Percentiles rank a stretch among this genome's conserved stretches.
phyloP scores from a whole-genome alignment of 2,888 invertebrate species.

The Agonopterix arenella region DNA sequence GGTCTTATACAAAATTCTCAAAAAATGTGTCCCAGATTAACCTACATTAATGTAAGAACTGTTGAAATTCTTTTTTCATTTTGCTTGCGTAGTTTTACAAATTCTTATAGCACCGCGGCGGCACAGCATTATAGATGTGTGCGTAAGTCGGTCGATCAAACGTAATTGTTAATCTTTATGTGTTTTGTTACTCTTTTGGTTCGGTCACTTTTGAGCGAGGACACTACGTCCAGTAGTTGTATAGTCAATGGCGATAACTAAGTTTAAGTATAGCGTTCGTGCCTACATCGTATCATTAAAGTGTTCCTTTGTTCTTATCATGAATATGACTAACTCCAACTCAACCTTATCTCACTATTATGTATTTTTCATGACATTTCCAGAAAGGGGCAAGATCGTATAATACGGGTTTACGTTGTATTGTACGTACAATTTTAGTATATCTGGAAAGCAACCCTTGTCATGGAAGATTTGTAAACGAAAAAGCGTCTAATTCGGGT shows the following conservation, averaged over 20 bases:
- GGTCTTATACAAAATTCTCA: too few species aligned
- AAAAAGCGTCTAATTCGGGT: conserved; percentile 61
- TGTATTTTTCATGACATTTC: conserved; percentile 31
- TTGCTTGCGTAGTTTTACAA: too few species aligned
- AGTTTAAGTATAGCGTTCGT: not conserved
- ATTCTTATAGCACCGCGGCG: too few species aligned
- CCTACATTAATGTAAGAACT: too few species aligned
- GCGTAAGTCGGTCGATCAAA: too few species aligned
- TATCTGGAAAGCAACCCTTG: conserved; percentile 54
- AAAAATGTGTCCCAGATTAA: too few species aligned
- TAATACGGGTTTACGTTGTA: conserved; percentile 7
- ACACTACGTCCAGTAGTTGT: too few species aligned
- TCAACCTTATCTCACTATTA: conserved; percentile 4
- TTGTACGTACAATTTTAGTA: conserved; percentile 36
- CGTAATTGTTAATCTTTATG: too few species aligned
- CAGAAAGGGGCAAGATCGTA: conserved; percentile 26
- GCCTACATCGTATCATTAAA: not conserved
- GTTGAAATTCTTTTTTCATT: too few species aligned
- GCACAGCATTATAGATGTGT: too few species aligned
- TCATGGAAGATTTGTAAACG: conserved; percentile 62
- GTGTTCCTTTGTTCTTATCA: conserved; percentile 4
- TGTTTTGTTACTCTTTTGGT: too few species aligned
- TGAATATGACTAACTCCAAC: conserved; percentile 5
- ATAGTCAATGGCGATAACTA: not conserved
- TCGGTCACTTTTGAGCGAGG: too few species aligned